A percentile compares a stretch with the other conserved stretches of the same genome.
phyloP scores from a whole-genome alignment of 2,888 invertebrate species.

The Luffia ferchaultella region DNA sequence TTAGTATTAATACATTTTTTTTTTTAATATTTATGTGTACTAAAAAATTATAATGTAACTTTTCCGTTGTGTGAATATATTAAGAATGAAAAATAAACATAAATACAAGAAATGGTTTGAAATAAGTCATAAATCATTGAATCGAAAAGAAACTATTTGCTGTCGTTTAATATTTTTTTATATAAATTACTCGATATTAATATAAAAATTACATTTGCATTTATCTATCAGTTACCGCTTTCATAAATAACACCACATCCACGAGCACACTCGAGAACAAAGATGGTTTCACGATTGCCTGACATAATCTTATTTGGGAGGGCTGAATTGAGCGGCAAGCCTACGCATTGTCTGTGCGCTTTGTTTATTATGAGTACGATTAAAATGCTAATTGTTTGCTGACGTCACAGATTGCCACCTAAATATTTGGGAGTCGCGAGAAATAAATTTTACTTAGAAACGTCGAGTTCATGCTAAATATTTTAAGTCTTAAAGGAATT shows the following conservation, averaged over 20 bases:
- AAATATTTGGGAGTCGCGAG: neutral
- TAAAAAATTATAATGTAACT: too few relatives aligned
- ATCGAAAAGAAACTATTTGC: too few relatives aligned
- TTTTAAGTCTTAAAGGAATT: neutral
- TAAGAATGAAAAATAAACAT: too few relatives aligned
- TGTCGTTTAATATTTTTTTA: too few relatives aligned
- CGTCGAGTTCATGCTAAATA: neutral
- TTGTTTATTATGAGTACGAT: neutral
- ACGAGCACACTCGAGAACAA: neutral
- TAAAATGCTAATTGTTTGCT: neutral
- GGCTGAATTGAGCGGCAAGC: neutral
- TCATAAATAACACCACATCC: neutral
- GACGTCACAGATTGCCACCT: neutral
- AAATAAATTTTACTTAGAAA: neutral
- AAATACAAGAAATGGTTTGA: too few relatives aligned
- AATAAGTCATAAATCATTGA: too few relatives aligned
- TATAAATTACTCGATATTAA: too few relatives aligned
- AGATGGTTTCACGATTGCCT: neutral
- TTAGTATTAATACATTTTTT: too few relatives aligned
- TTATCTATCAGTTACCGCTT: too few relatives aligned
- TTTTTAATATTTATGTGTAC: too few relatives aligned
- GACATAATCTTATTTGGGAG: neutral
- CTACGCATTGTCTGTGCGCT: neutral
- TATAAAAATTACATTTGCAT: too few relatives aligned
- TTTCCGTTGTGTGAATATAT: too few relatives aligned